Evolutionary conservation across 2,888 invertebrate species (phyloP).

Genomic region (Quadriops clusia): DNA sequence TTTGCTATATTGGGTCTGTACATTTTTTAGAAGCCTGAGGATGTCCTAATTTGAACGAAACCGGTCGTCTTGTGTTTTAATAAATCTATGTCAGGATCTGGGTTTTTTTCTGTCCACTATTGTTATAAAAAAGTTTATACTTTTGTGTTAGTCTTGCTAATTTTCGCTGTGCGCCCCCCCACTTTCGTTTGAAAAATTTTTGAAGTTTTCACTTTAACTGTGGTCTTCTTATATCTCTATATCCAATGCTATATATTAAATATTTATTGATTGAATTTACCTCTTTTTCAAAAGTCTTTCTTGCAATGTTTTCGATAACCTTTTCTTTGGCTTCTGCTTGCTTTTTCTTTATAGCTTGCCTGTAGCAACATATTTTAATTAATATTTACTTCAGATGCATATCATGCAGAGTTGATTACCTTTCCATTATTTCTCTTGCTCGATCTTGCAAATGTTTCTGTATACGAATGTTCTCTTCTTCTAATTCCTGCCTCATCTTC

Average conservation of each 20-base stretch:
- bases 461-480: constrained; percentile 37
- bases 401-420: too few species aligned
- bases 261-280: constrained; percentile 18
- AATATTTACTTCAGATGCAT: too few species aligned
- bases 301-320: constrained; percentile 25
- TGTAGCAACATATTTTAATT: constrained; percentile 17
- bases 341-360: constrained; percentile 20
- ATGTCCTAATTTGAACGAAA: too few species aligned
- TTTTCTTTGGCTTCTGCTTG: constrained; percentile 24
- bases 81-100: too few species aligned
- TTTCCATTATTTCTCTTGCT: constrained; percentile 33
- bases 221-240: constrained; percentile 1
- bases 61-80: too few species aligned
- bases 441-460: constrained; percentile 31
- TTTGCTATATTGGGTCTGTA: too few species aligned
- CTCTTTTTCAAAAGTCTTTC: constrained; percentile 23
- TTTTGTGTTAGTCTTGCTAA: too few species aligned
- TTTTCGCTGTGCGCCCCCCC: too few species aligned
- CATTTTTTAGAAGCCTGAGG: too few species aligned
- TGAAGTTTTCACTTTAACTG: background rate
- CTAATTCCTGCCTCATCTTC: constrained; percentile 35
- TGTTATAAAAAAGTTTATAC: too few species aligned
- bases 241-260: background rate
- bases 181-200: too few species aligned
- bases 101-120: too few species aligned